Conservation (phyloP, 35 echinoderm and acorn worm genomes). For the Chiridota heheva region DNA sequence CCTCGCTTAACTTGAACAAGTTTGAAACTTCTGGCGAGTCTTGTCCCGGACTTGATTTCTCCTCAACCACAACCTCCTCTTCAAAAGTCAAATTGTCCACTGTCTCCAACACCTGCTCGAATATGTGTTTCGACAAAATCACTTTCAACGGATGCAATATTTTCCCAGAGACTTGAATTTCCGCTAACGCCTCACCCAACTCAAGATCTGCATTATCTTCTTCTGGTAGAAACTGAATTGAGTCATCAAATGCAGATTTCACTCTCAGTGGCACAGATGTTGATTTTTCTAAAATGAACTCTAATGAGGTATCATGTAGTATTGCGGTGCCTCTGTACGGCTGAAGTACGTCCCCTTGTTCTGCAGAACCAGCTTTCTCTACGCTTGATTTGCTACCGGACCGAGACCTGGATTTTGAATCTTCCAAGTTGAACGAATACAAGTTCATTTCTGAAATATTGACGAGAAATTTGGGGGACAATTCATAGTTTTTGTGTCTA, state of each 20-base stretch:
- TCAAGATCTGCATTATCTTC: conserved; percentile 32
- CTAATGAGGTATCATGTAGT: conserved; percentile 84
- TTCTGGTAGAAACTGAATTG: conserved; percentile 26
- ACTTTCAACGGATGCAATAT: conserved; percentile 83
- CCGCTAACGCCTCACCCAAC: conserved; percentile 17
- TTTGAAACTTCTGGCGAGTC: too few relatives aligned
- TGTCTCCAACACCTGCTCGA: conserved; percentile 89
- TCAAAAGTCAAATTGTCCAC: conserved; percentile 88
- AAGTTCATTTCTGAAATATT: conserved; percentile 81
- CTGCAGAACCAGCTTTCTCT: conserved; percentile 15
- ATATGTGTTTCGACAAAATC: conserved; percentile 86
- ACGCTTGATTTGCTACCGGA: conserved; percentile 14
- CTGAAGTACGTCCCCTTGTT: not conserved
- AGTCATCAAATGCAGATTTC: conserved; percentile 36
- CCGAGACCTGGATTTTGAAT: conserved; percentile 43
- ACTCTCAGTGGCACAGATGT: conserved; percentile 39
- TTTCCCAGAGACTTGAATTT: conserved; percentile 71
- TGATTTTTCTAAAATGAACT: conserved; percentile 76
- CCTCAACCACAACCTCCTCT: too few relatives aligned
- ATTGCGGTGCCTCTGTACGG: conserved; percentile 76
- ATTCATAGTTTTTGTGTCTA: not conserved
- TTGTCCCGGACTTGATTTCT: too few relatives aligned
- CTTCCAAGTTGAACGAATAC: conserved; percentile 84
- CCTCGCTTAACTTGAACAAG: too few relatives aligned
- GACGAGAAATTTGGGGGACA: conserved; percentile 43